phyloP scores from a whole-genome alignment of 2,797 vertebrate species.

The Tinamus major region DNA sequence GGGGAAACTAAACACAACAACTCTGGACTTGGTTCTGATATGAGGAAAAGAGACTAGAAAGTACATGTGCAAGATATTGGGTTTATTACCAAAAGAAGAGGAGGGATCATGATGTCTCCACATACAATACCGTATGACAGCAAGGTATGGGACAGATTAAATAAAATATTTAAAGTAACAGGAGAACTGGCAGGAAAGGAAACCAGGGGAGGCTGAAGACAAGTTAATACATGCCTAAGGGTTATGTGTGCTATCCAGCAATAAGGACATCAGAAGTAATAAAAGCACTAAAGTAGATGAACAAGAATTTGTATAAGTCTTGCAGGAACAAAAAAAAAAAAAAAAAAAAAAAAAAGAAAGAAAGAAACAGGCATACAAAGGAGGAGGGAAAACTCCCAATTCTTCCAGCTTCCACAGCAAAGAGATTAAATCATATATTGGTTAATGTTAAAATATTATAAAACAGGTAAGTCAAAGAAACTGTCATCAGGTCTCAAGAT shows the following conservation, averaged over 20 bases:
- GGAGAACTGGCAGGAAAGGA: slow-evolving; percentile 48
- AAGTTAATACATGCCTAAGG: slow-evolving; percentile 63
- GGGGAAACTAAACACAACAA: not conserved
- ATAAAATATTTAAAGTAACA: slow-evolving; percentile 65
- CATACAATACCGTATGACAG: not conserved
- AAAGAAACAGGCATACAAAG: not conserved
- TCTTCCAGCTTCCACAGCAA: not conserved
- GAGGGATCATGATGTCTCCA: not conserved
- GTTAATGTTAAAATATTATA: not conserved
- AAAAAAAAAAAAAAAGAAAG: not conserved
- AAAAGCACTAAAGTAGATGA: slow-evolving; percentile 63
- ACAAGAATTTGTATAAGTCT: slow-evolving; percentile 61
- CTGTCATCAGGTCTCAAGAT: not conserved
- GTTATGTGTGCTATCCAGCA: slow-evolving; percentile 44
- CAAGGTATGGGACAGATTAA: slow-evolving; percentile 32
- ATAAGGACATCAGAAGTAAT: slow-evolving; percentile 63
- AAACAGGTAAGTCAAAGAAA: not conserved
- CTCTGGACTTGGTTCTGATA: not conserved
- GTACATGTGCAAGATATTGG: not conserved
- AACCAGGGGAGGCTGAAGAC: slow-evolving; percentile 50
- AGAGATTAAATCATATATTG: not conserved
- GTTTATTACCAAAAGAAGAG: slow-evolving; percentile 8
- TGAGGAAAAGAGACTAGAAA: not conserved
- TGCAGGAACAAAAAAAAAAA: not conserved
- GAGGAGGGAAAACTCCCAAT: not conserved